Percentiles rank a stretch among this genome's conserved stretches.
These are phyloP conservation scores for Drosophila putrida DNA, from an alignment of 2,888 invertebrate species.

Conservation along the genomic window DNA sequence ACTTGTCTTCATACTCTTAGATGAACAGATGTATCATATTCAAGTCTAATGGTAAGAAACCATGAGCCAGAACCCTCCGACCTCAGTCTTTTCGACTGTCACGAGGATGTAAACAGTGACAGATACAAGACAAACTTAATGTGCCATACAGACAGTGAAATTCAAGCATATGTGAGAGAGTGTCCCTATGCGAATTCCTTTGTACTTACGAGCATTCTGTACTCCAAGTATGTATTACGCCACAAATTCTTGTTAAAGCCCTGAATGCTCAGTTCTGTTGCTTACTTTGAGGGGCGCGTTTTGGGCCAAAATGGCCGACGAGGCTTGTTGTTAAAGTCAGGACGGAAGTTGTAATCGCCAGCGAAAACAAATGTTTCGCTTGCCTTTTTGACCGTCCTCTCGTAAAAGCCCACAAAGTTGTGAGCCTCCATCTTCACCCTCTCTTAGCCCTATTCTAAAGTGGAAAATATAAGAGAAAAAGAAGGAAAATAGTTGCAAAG, in stretches of 20 bases:
- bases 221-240: neutral
- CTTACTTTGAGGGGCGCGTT: constrained; percentile 36
- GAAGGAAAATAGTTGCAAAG: constrained; percentile 53
- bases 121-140: constrained; percentile 28
- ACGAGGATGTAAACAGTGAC: constrained; percentile 4
- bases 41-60: constrained; percentile 47
- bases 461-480: constrained; percentile 46
- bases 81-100: neutral
- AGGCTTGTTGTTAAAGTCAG: constrained; percentile 44
- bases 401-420: constrained; percentile 27
- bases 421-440: neutral
- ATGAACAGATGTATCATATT: constrained; percentile 37
- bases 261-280: constrained; percentile 36
- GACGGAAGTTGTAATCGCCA: constrained; percentile 68
- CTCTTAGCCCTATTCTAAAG: constrained; percentile 16
- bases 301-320: constrained; percentile 38
- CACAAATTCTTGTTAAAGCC: constrained; percentile 43
- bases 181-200: constrained; percentile 13
- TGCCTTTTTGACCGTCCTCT: constrained; percentile 58
- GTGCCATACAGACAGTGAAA: constrained; percentile 26
- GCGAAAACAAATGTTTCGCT: constrained; percentile 71
- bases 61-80: constrained; percentile 15
- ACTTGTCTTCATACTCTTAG: constrained; percentile 11
- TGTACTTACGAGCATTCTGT: constrained; percentile 5
- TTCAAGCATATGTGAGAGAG: constrained; percentile 25